Evolutionary conservation across 2,113 vertebrate genomes (phyloP).

Genomic region (Microtus ochrogaster): DNA sequence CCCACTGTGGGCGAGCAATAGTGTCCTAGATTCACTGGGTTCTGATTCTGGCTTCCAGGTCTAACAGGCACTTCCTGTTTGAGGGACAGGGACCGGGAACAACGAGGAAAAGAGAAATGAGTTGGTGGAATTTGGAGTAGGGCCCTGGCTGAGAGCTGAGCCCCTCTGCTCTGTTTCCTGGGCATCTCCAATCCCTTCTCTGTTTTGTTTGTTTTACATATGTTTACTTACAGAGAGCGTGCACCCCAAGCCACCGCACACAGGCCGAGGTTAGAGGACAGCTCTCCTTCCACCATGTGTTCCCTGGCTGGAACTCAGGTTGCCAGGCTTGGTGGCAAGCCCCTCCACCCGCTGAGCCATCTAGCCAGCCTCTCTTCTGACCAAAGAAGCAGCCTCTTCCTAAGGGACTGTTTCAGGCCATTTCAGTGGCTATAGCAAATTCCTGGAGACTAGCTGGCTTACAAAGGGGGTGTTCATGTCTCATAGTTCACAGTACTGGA

Average conservation of each 20-base stretch:
- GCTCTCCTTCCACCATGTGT: not conserved
- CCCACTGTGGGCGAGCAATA: not conserved
- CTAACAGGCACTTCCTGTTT: not conserved
- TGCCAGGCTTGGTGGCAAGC: not conserved
- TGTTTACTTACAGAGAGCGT: not conserved
- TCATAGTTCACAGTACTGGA: not conserved
- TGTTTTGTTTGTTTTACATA: not conserved
- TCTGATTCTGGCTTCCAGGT: not conserved
- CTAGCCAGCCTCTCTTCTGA: not conserved
- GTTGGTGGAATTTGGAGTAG: too few species aligned
- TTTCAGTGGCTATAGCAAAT: too few species aligned
- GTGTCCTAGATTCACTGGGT: not conserved
- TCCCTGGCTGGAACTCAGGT: not conserved
- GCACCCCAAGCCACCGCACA: not conserved
- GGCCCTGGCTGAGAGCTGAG: not conserved
- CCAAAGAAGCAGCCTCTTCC: not conserved
- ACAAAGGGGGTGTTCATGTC: not conserved
- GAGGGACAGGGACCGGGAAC: not conserved
- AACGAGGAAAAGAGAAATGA: not conserved
- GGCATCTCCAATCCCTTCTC: not conserved
- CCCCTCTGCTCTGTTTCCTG: too few species aligned
- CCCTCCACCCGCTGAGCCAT: not conserved
- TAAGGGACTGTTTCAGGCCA: not conserved
- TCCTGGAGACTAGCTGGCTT: not conserved
- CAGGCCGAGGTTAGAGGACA: not conserved